Evolutionary conservation across 1,140 invertebrate species (phyloP).

Genomic region (Dreissena rostriformis): DNA sequence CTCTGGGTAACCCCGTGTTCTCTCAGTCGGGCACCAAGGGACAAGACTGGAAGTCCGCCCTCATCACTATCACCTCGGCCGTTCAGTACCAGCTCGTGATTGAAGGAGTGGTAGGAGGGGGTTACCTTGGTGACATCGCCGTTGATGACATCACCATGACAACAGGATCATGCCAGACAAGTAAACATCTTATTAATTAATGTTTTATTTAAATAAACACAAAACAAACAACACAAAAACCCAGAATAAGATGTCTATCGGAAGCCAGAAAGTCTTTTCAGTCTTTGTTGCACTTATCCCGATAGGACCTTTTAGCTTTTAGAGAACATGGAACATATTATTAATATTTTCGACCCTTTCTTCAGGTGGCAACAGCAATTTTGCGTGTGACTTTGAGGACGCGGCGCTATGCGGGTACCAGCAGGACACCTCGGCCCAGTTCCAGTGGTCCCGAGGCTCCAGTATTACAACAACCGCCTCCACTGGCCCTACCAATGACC

Average conservation of each 20-base stretch:
- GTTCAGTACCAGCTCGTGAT: conserved; percentile 67
- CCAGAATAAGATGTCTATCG: too few relatives aligned
- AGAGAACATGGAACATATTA: too few relatives aligned
- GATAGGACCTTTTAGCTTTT: too few relatives aligned
- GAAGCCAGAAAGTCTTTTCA: too few relatives aligned
- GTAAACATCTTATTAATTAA: conserved; percentile 37
- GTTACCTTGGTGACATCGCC: conserved; percentile 73
- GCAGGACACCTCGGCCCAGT: conserved; percentile 66
- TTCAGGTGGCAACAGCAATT: conserved; percentile 2
- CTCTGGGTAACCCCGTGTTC: conserved; percentile 61
- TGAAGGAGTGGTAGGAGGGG: conserved; percentile 66
- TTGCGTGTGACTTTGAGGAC: conserved; percentile 69
- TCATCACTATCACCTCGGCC: conserved; percentile 60
- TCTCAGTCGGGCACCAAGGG: conserved; percentile 74
- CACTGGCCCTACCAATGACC: conserved; percentile 73
- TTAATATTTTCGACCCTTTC: too few relatives aligned
- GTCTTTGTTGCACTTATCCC: too few relatives aligned
- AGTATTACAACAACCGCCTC: conserved; percentile 58
- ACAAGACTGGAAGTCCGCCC: conserved; percentile 71
- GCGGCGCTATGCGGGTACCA: conserved; percentile 63
- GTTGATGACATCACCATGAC: conserved; percentile 70
- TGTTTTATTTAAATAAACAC: too few relatives aligned
- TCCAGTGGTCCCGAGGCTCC: conserved; percentile 71
- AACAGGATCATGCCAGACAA: conserved; percentile 57
- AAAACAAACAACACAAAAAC: too few relatives aligned